Conservation (phyloP, 2,113 vertebrate species). For the Piliocolobus tephrosceles region DNA sequence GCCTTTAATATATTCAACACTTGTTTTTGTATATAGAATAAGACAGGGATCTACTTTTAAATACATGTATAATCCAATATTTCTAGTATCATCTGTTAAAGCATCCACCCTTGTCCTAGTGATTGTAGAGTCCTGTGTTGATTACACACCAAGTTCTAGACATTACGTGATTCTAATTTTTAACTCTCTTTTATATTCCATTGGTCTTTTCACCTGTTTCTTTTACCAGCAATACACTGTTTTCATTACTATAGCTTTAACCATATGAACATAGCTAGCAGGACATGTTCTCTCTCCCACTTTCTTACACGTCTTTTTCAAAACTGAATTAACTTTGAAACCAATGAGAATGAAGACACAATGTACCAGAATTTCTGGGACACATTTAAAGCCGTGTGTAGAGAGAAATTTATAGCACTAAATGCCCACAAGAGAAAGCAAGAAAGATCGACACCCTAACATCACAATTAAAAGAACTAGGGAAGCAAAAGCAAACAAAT, state of each 20-base stretch:
- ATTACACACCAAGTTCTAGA: background rate
- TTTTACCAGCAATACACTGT: background rate
- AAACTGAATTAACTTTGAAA: background rate
- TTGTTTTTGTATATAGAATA: background rate
- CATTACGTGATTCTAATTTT: background rate
- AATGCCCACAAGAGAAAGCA: no score
- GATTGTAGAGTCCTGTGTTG: background rate
- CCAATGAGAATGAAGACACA: no score
- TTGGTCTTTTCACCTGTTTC: background rate
- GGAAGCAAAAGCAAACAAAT: background rate
- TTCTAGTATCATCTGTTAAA: background rate
- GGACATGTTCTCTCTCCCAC: background rate
- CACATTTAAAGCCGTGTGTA: no score
- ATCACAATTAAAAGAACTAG: no score
- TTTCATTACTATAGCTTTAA: background rate
- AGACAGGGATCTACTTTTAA: background rate
- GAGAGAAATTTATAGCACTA: no score
- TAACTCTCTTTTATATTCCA: background rate
- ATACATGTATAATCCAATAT: background rate
- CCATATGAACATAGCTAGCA: background rate
- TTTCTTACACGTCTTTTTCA: background rate
- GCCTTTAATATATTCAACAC: background rate
- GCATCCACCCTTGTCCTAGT: background rate
- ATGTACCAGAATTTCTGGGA: no score
- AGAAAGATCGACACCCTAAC: no score